Evolutionary conservation across 1,140 invertebrate species (phyloP).

Genomic region (Anadara kagoshimensis): DNA sequence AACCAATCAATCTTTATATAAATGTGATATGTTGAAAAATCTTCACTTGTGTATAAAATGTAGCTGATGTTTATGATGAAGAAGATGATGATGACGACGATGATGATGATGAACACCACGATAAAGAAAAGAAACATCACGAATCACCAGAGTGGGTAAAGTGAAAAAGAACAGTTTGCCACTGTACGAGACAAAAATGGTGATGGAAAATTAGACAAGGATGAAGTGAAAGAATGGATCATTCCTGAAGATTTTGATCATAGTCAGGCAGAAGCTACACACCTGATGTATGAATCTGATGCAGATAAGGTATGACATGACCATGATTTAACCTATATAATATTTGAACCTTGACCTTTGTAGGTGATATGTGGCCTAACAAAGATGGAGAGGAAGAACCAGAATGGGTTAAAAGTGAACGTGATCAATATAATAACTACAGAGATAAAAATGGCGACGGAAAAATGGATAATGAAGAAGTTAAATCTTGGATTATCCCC

Average conservation of each 20-base stretch:
- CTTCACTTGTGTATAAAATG: background rate
- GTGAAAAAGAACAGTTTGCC: conserved; percentile 91
- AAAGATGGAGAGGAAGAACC: conserved; percentile 83
- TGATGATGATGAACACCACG: conserved; percentile 86
- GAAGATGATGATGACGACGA: conserved; percentile 89
- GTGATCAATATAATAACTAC: conserved; percentile 87
- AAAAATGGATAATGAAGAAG: conserved; percentile 90
- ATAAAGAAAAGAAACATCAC: conserved; percentile 81
- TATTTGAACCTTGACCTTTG: conserved; percentile 76
- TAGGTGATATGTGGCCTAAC: conserved; percentile 70
- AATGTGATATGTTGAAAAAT: no score
- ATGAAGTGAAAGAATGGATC: conserved; percentile 94
- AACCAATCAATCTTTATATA: no score
- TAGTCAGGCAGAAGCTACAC: conserved; percentile 94
- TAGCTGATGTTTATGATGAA: conserved; percentile 62
- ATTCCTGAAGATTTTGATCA: conserved; percentile 97
- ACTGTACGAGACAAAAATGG: conserved; percentile 87
- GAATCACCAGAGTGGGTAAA: conserved; percentile 98
- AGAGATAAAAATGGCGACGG: conserved; percentile 92
- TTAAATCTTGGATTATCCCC: conserved; percentile 94
- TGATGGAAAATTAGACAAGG: conserved; percentile 91
- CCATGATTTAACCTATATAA: conserved; percentile 91
- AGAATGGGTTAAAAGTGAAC: conserved; percentile 96
- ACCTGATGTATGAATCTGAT: conserved; percentile 97
- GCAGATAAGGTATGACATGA: conserved; percentile 86